A percentile compares a stretch with the other conserved stretches of the same genome.
Evolutionary conservation across 2,113 vertebrate genomes (phyloP).

Genomic region (Myanophis thanlyinensis): DNA sequence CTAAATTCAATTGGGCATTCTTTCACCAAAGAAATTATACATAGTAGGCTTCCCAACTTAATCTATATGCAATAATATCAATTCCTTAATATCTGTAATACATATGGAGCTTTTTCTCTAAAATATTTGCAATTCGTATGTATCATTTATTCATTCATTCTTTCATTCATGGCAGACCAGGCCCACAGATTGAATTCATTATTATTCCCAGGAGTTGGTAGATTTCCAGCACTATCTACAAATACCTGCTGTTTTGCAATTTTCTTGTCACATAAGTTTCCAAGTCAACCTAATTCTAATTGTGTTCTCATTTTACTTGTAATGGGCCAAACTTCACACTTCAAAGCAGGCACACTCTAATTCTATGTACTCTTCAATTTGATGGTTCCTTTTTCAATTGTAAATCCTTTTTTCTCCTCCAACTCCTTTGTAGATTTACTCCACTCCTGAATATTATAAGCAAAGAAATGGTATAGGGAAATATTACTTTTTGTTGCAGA

Average conservation of each 20-base stretch:
- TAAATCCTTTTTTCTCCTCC: neutral
- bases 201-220: conserved; percentile 38
- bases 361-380: conserved; percentile 60
- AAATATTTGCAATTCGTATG: neutral
- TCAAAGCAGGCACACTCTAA: conserved; percentile 46
- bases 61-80: conserved; percentile 30
- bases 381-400: conserved; percentile 15
- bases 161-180: conserved; percentile 34
- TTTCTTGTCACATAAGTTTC: conserved; percentile 63
- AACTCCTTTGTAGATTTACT: conserved; percentile 33
- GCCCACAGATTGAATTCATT: conserved; percentile 51
- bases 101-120: neutral
- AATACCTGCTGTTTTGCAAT: conserved; percentile 64
- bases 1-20: neutral
- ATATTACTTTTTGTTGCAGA: neutral
- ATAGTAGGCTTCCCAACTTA: conserved; percentile 16
- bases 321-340: conserved; percentile 43
- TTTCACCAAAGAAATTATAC: neutral
- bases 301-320: conserved; percentile 54
- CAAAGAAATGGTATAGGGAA: neutral
- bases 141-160: conserved; percentile 29
- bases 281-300: conserved; percentile 54
- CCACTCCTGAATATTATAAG: neutral
- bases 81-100: conserved; percentile 7
- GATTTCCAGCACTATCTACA: conserved; percentile 54